Percentiles rank a stretch among this genome's conserved stretches.
phyloP scores from a whole-genome alignment of 2,797 vertebrate species.

The Presbytis comata region DNA sequence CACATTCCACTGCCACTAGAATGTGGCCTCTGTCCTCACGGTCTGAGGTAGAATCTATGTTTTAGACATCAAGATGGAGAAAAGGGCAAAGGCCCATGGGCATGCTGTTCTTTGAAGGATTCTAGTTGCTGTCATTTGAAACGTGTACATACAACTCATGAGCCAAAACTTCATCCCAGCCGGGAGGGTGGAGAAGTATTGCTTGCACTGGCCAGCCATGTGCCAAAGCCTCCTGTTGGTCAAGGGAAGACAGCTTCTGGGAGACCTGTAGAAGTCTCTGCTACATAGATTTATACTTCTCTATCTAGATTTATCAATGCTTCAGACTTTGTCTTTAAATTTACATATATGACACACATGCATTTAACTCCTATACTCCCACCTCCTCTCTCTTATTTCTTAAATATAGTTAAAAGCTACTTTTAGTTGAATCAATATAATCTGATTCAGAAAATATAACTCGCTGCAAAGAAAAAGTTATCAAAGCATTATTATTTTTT shows the following conservation, averaged over 20 bases:
- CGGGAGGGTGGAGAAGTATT: neutral
- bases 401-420: neutral
- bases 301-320: neutral
- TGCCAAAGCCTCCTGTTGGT: neutral
- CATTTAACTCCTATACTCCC: neutral
- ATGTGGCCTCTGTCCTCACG: neutral
- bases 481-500: neutral
- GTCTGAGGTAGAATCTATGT: neutral
- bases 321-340: neutral
- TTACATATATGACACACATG: neutral
- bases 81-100: neutral
- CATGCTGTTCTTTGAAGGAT: neutral
- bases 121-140: neutral
- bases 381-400: neutral
- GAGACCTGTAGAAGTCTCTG: neutral
- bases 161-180: neutral
- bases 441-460: neutral
- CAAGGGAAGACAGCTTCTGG: neutral
- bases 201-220: rapidly evolving
- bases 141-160: neutral
- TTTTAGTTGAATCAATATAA: neutral
- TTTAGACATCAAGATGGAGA: neutral
- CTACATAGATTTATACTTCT: neutral
- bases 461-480: neutral
- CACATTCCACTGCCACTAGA: neutral